Evolutionary conservation across 2,797 vertebrate species (phyloP), one percentile per base, ranked within the genome.

Genomic region (Trichosurus vulpecula): DNA sequence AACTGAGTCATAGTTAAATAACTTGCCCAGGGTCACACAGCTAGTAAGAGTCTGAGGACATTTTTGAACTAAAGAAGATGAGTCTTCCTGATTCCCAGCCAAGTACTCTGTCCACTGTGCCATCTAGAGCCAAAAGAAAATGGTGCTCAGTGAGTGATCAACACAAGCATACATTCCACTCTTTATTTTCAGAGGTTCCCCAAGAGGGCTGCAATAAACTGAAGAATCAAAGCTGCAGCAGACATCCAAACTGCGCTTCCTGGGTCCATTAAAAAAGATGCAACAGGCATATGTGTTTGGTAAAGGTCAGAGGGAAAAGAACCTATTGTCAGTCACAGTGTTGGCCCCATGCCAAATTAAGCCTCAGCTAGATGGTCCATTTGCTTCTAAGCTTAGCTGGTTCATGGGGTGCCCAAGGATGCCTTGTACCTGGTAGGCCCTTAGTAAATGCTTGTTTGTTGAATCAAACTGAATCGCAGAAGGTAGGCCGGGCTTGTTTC

Each of bases 71-170:
- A 14, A 74, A 16, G 16, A 41, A 41, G 66, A 74, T 74, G 57
- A 58, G 66, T 74, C 16, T 41, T 25, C 66, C 16, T 22, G 66
- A 74, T 74, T 74, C 19, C 19, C n/a, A 12, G 58, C 30, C 12
- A 11, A 41, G 19, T 81, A n/a, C 2, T 81, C 19, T 25, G 13
- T 66, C 35, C 14, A 66, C 35, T 19, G 4, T n/a, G n/a, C 66
- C 6, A 74, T 16, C 16, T 74, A 9, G n/a, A 41, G n/a, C 66
- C 16, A 6, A 53, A 6, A 8, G 6, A 35, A 29, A 31, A 0
- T 35, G 91, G n/a, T 14, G 3, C 31, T 1, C 0, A 0, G 8
- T n/a, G 52, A 41, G 16, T 25, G 2, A 9, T 41, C 1, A 0
- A 16, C 29, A 12, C 57, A 91, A 91, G 61, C 16, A 0, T 2